Percentiles rank a stretch among this genome's conserved stretches.
Conservation (phyloP, 1,140 invertebrate species). For the Eulimnadia texana region DNA sequence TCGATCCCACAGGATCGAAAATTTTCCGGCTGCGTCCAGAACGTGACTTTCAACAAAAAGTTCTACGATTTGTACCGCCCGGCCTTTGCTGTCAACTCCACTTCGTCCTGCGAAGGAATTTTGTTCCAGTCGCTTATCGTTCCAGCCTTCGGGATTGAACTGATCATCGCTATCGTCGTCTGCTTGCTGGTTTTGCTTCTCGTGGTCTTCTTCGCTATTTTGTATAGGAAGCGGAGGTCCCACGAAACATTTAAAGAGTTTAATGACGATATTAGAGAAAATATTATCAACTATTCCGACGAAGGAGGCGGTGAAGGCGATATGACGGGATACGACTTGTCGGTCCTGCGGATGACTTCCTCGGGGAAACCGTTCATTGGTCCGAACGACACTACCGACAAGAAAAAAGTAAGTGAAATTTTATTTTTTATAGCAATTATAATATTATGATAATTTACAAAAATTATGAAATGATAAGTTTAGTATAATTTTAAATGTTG, state of each 20-base stretch:
- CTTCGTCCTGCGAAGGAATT: conserved; percentile 14
- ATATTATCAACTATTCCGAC: conserved; percentile 93
- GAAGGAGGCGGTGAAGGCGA: conserved; percentile 93
- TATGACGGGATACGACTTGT: conserved; percentile 78
- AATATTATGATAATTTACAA: no score
- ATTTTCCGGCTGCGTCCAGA: conserved; percentile 72
- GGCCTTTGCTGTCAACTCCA: conserved; percentile 14
- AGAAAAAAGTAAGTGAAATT: conserved; percentile 10
- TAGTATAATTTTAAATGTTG: no score
- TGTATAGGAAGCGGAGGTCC: conserved; percentile 56
- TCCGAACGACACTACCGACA: conserved; percentile 14
- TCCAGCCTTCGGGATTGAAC: conserved; percentile 34
- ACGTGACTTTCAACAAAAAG: conserved; percentile 62
- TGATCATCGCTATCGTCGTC: conserved; percentile 65
- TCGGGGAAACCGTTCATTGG: conserved; percentile 35
- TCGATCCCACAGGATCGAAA: conserved; percentile 44
- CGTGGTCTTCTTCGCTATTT: conserved; percentile 49
- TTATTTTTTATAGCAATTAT: no score
- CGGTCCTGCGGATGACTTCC: conserved; percentile 59
- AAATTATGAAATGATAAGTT: no score
- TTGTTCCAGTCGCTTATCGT: conserved; percentile 2
- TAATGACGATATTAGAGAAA: conserved; percentile 91
- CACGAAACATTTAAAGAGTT: conserved; percentile 70
- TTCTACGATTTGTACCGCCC: conserved; percentile 27
- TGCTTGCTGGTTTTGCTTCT: conserved; percentile 37